Conservation (phyloP, 1,140 invertebrate species). For the Zaprionus ornatus region DNA sequence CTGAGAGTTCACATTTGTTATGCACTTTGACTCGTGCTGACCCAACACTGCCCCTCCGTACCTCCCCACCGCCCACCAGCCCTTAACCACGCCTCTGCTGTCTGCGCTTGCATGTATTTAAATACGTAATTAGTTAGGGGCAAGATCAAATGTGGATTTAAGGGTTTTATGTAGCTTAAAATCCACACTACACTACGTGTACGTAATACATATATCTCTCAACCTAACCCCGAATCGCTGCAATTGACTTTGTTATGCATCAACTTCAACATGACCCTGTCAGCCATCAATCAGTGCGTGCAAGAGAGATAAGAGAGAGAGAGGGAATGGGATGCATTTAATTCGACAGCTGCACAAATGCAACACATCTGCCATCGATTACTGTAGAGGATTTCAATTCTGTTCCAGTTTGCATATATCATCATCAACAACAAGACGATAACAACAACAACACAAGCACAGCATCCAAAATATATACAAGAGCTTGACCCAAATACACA, state of each 20-base stretch:
- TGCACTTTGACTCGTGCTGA: slow-evolving; percentile 44
- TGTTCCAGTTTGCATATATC: slow-evolving; percentile 23
- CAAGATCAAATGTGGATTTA: slow-evolving; percentile 28
- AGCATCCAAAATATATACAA: slow-evolving; percentile 28
- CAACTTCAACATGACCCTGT: slow-evolving; percentile 34
- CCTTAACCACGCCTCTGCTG: background rate
- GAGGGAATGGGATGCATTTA: background rate
- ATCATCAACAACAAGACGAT: background rate
- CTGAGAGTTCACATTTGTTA: slow-evolving; percentile 41
- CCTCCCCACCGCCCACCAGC: background rate
- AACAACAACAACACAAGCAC: background rate
- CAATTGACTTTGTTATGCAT: slow-evolving; percentile 25
- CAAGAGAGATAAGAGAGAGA: background rate
- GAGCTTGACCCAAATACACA: slow-evolving; percentile 31
- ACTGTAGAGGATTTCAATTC: slow-evolving; percentile 30
- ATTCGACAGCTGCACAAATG: slow-evolving; percentile 27
- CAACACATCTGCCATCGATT: slow-evolving; percentile 37
- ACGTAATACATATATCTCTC: slow-evolving; percentile 12
- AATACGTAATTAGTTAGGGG: slow-evolving; percentile 49
- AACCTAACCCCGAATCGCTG: slow-evolving; percentile 10
- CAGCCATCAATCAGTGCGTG: slow-evolving; percentile 22
- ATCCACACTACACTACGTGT: background rate
- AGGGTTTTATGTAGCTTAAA: slow-evolving; percentile 25
- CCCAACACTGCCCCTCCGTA: background rate
- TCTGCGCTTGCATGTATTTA: slow-evolving; percentile 47